Percentiles rank a stretch among this genome's conserved stretches.
Evolutionary conservation across 2,113 vertebrate species (phyloP).

Genomic region (Solea solea): DNA sequence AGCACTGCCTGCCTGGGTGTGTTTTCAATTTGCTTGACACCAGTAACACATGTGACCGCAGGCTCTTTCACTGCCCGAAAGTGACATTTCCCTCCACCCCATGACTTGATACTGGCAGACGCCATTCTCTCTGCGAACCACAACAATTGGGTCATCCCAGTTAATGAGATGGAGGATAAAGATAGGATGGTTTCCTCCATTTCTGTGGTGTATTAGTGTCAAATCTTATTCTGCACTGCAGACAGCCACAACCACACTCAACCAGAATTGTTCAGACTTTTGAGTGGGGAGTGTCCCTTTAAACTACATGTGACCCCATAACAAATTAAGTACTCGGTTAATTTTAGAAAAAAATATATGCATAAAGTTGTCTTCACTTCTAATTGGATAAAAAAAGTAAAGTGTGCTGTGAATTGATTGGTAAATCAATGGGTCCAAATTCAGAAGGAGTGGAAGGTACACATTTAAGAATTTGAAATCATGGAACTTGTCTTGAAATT

Average conservation of each 20-base stretch:
- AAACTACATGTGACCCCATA: not conserved
- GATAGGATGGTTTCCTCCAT: not conserved
- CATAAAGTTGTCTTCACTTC: too few relatives aligned
- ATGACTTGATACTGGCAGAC: constrained; percentile 11
- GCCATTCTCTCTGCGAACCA: not conserved
- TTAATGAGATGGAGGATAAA: constrained; percentile 28
- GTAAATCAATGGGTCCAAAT: too few relatives aligned
- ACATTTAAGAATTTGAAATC: too few relatives aligned
- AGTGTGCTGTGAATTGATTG: too few relatives aligned
- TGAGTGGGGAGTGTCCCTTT: constrained; percentile 12
- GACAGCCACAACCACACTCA: not conserved
- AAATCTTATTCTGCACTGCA: constrained; percentile 13
- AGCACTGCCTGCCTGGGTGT: not conserved
- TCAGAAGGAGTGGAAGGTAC: too few relatives aligned
- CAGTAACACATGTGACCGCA: constrained; percentile 7
- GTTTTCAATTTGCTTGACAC: constrained; percentile 35
- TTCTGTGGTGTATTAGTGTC: constrained; percentile 20
- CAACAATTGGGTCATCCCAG: constrained; percentile 14
- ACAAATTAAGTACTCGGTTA: too few relatives aligned
- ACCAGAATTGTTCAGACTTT: not conserved
- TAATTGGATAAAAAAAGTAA: too few relatives aligned
- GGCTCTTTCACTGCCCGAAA: not conserved
- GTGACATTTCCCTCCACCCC: not conserved
- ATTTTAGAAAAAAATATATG: too few relatives aligned
- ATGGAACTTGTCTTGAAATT: too few relatives aligned